Evolutionary conservation across 30 jellyfish, hydroid and myxozoan species (phyloP).

Genomic region (Pseudorhiza aurosa): DNA sequence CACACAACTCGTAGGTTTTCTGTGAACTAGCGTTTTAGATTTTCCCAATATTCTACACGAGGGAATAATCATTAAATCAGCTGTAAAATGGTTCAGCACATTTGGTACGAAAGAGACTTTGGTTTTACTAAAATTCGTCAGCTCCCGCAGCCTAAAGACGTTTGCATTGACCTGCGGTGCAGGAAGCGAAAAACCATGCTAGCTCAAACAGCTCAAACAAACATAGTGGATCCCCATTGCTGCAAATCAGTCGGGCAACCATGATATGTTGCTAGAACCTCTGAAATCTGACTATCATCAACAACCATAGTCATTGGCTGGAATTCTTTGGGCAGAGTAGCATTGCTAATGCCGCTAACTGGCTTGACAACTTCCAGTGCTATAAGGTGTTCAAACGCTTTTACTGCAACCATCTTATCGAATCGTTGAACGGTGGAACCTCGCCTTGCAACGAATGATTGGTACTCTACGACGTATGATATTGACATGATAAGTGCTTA

Average conservation of each 20-base stretch:
- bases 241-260: conserved; percentile 93
- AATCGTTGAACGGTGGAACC: conserved; percentile 72
- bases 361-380: conserved; percentile 79
- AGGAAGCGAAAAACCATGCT: background rate
- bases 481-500: too few species aligned
- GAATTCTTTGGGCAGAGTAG: conserved; percentile 83
- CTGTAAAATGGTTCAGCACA: too few species aligned
- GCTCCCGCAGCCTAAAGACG: too few species aligned
- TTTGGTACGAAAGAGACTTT: too few species aligned
- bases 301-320: conserved; percentile 73
- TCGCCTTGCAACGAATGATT: conserved; percentile 56
- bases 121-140: too few species aligned
- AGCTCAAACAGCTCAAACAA: conserved; percentile 34
- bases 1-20: too few species aligned
- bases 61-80: too few species aligned
- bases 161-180: too few species aligned
- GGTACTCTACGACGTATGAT: conserved; percentile 64
- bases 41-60: too few species aligned
- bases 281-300: conserved; percentile 67
- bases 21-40: too few species aligned
- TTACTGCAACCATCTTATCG: conserved; percentile 80
- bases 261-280: conserved; percentile 55
- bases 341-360: conserved; percentile 41
- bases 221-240: conserved; percentile 88
- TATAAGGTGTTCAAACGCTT: conserved; percentile 87